These are phyloP conservation scores for Lochmaea capreae DNA, from an alignment of 2,888 invertebrate genomes.

Conservation along the genomic window DNA sequence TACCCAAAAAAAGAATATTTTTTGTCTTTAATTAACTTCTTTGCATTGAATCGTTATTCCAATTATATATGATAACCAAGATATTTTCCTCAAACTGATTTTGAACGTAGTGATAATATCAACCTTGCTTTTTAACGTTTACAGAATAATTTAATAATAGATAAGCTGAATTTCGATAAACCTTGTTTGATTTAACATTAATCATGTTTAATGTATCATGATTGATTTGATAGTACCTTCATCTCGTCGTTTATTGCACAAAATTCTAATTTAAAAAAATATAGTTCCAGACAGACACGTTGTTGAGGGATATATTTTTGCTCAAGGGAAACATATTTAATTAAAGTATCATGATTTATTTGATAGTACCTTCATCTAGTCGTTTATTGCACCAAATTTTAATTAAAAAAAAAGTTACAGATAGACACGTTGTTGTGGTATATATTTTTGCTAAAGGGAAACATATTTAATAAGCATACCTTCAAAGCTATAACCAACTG, in stretches of 20 bases:
- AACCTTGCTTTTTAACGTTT: conserved; percentile 3
- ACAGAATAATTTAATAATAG: neutral
- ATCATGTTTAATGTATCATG: conserved; percentile 9
- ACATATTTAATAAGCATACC: no score
- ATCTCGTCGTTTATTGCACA: neutral
- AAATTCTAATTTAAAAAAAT: neutral
- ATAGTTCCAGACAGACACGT: neutral
- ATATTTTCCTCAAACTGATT: conserved; percentile 5
- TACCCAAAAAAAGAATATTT: no score
- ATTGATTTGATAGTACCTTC: conserved; percentile 15
- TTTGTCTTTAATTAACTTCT: neutral
- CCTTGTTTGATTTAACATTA: conserved; percentile 10
- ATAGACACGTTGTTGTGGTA: no score
- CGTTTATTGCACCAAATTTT: neutral
- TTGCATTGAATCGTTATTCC: neutral
- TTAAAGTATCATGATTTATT: conserved; percentile 15
- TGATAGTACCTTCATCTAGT: neutral
- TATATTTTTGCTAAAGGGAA: no score
- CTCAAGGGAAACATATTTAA: no score
- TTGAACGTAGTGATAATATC: neutral
- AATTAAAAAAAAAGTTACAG: neutral
- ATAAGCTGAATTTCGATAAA: neutral
- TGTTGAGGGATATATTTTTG: no score
- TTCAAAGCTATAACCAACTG: no score
- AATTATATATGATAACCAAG: neutral